A percentile compares a stretch with the other conserved stretches of the same genome.
These are phyloP conservation scores for Laupala kohalensis DNA, from an alignment of 1,140 invertebrate genomes.

Conservation along the genomic window DNA sequence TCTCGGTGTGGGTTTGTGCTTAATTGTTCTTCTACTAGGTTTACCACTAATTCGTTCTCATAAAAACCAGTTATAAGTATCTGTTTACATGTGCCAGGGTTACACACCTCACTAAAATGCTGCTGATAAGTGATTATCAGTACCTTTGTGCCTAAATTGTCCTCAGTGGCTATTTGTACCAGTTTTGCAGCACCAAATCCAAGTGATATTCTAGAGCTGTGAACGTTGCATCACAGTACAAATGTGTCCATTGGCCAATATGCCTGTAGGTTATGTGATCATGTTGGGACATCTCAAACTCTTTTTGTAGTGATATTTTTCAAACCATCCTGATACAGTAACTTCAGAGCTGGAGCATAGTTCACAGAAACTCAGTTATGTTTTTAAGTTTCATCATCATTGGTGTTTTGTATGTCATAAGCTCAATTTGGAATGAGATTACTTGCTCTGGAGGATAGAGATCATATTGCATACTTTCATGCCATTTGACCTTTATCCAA, in stretches of 20 bases:
- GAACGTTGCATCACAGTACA: not conserved
- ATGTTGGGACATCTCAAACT: not conserved
- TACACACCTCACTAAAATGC: not conserved
- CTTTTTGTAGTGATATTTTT: not conserved
- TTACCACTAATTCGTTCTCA: no score
- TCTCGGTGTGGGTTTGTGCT: not conserved
- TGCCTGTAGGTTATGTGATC: not conserved
- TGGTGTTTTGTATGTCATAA: not conserved
- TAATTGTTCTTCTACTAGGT: not conserved
- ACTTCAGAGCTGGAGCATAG: not conserved
- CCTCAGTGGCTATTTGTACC: not conserved
- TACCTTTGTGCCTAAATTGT: not conserved
- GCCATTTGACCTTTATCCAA: not conserved
- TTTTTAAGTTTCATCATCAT: not conserved
- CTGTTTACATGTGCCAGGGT: not conserved
- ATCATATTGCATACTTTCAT: not conserved
- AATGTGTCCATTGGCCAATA: not conserved
- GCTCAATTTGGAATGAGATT: not conserved
- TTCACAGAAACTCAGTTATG: not conserved
- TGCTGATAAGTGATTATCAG: not conserved
- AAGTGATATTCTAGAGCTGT: not conserved
- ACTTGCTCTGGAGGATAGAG: not conserved
- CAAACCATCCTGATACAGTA: not conserved
- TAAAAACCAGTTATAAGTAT: not conserved
- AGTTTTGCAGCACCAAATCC: not conserved